These are phyloP conservation scores for Caenorhabditis uteleia DNA, from an alignment of 2,888 invertebrate genomes.

Conservation along the genomic window DNA sequence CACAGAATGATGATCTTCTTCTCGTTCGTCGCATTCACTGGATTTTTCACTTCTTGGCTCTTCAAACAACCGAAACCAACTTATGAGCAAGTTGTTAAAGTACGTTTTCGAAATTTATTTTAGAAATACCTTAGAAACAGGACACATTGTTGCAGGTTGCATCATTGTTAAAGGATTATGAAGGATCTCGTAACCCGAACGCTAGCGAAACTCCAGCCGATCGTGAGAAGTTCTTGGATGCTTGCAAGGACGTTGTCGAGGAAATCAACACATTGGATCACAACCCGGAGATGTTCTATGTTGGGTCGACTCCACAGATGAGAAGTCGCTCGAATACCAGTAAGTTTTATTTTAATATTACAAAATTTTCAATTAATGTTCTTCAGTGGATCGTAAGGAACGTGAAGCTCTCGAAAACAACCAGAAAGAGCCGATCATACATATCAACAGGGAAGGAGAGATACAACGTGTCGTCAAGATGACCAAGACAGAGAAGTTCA, in stretches of 20 bases:
- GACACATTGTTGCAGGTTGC: too few species aligned
- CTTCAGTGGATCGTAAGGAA: not conserved
- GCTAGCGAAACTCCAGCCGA: conserved; percentile 47
- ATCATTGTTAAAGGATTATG: conserved; percentile 13
- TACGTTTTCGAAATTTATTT: too few species aligned
- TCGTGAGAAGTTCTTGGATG: too few species aligned
- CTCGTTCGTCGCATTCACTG: conserved; percentile 83
- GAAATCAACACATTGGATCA: conserved; percentile 79
- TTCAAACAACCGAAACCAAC: conserved; percentile 75
- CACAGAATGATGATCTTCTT: conserved; percentile 84
- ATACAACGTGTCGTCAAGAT: conserved; percentile 16
- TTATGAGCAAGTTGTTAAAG: conserved; percentile 57
- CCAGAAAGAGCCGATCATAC: conserved; percentile 11
- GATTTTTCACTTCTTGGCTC: conserved; percentile 85
- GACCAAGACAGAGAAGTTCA: conserved; percentile 4
- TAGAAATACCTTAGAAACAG: too few species aligned
- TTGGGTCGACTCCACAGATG: conserved; percentile 78
- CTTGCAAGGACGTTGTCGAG: conserved; percentile 57
- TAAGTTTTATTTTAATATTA: conserved; percentile 3
- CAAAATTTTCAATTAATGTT: not conserved
- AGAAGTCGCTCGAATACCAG: conserved; percentile 27
- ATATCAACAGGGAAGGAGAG: conserved; percentile 19
- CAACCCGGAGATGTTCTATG: conserved; percentile 87
- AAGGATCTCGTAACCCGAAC: not conserved
- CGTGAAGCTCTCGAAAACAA: conserved; percentile 9